Percentiles rank a stretch among this genome's conserved stretches.
These are phyloP conservation scores for Macrophya alboannulata DNA, from an alignment of 2,888 invertebrate genomes.

Conservation along the genomic window DNA sequence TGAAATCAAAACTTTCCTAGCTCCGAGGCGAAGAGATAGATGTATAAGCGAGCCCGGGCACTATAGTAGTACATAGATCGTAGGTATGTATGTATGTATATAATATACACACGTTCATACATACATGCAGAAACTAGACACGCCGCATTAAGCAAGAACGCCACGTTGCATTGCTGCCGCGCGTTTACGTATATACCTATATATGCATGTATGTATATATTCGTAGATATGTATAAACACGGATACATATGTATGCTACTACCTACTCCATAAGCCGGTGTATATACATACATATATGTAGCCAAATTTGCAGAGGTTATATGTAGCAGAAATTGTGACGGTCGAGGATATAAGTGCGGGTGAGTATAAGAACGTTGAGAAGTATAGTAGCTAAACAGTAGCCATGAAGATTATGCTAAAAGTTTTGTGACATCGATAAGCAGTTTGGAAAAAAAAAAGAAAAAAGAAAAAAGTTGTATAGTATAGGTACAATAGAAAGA, in stretches of 20 bases:
- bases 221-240: neutral
- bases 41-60: neutral
- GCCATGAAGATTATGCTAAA: conserved; percentile 13
- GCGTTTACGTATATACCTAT: neutral
- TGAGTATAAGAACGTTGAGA: neutral
- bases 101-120: neutral
- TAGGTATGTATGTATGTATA: neutral
- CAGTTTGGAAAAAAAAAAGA: neutral
- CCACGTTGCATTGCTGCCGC: conserved; percentile 17
- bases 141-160: conserved; percentile 44
- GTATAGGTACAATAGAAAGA: neutral
- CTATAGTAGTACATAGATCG: neutral
- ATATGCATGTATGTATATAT: neutral
- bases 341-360: neutral
- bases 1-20: conserved; percentile 36
- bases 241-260: neutral
- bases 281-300: neutral
- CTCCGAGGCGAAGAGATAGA: neutral
- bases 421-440: conserved; percentile 29
- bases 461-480: neutral
- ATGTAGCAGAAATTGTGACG: neutral
- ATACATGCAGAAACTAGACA: conserved; percentile 35
- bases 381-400: conserved; percentile 9
- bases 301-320: neutral
- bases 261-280: neutral